Conservation (phyloP, 1,140 invertebrate species). For the Drosophila pallidifrons region DNA sequence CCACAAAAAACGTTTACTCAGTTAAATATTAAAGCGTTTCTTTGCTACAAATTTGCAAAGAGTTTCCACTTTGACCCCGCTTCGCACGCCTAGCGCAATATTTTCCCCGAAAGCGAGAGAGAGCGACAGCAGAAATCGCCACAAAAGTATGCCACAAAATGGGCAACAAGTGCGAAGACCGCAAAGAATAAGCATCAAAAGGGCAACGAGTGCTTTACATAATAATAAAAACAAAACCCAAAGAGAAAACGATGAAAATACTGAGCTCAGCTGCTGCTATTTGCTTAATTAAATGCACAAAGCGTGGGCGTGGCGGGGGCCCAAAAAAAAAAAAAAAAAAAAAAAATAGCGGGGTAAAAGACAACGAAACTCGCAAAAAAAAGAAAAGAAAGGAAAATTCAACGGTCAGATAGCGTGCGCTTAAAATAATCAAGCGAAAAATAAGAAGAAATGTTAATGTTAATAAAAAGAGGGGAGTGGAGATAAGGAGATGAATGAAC, state of each 20-base stretch:
- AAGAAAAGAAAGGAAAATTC: conserved; percentile 36
- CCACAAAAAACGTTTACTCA: background rate
- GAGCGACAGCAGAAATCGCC: conserved; percentile 18
- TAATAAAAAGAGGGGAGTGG: conserved; percentile 8
- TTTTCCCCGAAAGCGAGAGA: background rate
- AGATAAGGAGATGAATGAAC: conserved; percentile 16
- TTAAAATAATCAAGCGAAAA: conserved; percentile 64
- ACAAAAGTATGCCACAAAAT: conserved; percentile 61
- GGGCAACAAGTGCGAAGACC: conserved; percentile 59
- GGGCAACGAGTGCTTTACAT: conserved; percentile 20
- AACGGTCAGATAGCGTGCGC: conserved; percentile 48
- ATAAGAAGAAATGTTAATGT: conserved; percentile 16
- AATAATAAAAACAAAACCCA: conserved; percentile 31
- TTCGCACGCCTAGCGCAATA: background rate
- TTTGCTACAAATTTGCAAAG: background rate
- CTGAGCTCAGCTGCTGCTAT: conserved; percentile 63
- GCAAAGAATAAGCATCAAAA: conserved; percentile 42
- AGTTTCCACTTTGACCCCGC: background rate
- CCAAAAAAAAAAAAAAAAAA: conserved; percentile 35
- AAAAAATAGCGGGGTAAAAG: conserved; percentile 7
- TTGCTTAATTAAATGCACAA: conserved; percentile 77
- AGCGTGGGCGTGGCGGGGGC: conserved; percentile 38
- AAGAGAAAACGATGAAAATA: conserved; percentile 19
- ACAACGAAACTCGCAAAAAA: conserved; percentile 32
- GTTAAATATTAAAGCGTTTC: background rate